phyloP scores from a whole-genome alignment of 2,113 vertebrate genomes.

The Machaerirhynchus nigripectus region DNA sequence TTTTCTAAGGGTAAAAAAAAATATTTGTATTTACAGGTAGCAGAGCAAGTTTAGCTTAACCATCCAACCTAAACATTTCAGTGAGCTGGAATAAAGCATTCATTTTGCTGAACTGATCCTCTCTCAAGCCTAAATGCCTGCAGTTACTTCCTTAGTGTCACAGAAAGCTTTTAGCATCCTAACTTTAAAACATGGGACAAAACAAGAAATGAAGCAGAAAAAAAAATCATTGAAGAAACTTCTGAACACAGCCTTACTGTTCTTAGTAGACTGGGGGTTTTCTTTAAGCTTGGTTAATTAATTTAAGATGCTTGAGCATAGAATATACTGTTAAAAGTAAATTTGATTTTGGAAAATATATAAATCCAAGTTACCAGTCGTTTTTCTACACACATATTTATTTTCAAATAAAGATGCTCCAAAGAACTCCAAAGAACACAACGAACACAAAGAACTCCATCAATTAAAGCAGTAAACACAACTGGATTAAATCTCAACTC shows the following conservation, averaged over 20 bases:
- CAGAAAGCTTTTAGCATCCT: background rate
- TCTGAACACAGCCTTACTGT: background rate
- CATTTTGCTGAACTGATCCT: background rate
- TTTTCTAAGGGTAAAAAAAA: background rate
- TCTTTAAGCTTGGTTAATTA: background rate
- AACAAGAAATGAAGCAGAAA: background rate
- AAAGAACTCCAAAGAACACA: too few relatives aligned
- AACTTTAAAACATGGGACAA: background rate
- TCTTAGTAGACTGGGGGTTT: background rate
- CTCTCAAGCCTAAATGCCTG: background rate
- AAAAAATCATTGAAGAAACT: background rate
- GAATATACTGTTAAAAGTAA: background rate
- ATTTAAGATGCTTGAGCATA: background rate
- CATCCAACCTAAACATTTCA: background rate
- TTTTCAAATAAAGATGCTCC: background rate
- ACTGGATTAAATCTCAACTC: background rate
- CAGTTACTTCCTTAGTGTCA: background rate
- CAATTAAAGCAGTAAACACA: background rate
- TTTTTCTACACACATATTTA: background rate
- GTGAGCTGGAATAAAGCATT: background rate
- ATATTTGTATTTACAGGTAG: background rate
- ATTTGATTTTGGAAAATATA: background rate
- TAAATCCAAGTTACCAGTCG: background rate
- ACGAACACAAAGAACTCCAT: background rate
- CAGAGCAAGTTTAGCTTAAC: background rate